Base-by-base conservation (phyloP, 2,888 invertebrate species). In the Ametastegia equiseti region DNA sequence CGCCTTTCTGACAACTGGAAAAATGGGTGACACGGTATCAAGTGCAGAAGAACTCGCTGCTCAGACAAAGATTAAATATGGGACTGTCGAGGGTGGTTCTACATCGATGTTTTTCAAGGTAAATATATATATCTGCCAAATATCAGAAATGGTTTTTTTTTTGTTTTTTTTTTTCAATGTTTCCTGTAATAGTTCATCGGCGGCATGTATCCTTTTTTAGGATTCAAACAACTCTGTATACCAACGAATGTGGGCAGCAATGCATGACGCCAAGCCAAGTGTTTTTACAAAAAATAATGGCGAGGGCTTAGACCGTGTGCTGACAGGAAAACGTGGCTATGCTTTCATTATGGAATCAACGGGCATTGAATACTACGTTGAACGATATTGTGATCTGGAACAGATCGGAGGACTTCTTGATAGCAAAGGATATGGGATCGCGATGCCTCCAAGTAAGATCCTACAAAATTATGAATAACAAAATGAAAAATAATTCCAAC, bases 301-400 rank as follows among this genome's bases (percentile, higher is more conserved):
- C 27, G 98, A 98, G 89, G 99, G 98, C 0, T 97, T 98, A 4
- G 97, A 97, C 36, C 94, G 97, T 45, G 99, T 99, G 0, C 94
- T 95, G 82, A 95, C 96, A 89, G 96, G 95, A 19, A 97, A 97
- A 90, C 96, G 97, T 63, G 95, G 95, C 71, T 99, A 99, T 91
- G 99, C 99, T 0, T 99, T 97, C 90, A 94, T 99, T 39, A 98
- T 99, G 98, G 99, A 99, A 92, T 98, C 98, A 0, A 98, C 98
- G 0, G 97, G 97, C 33, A 97, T 99, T 84, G 99, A 99, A 90
- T 99, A 99, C 89, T 96, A 96, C 54, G 96, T 97, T 73, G 97
- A 98, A 90, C 93, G 97, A 84, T 96, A 97, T 89, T 98, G 98
- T 89, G 97, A 97, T 84, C 94, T 98, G 83, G 97, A 96, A 60